Conservation (phyloP, 2,797 vertebrate species). For the Phalloptychus januarius region DNA sequence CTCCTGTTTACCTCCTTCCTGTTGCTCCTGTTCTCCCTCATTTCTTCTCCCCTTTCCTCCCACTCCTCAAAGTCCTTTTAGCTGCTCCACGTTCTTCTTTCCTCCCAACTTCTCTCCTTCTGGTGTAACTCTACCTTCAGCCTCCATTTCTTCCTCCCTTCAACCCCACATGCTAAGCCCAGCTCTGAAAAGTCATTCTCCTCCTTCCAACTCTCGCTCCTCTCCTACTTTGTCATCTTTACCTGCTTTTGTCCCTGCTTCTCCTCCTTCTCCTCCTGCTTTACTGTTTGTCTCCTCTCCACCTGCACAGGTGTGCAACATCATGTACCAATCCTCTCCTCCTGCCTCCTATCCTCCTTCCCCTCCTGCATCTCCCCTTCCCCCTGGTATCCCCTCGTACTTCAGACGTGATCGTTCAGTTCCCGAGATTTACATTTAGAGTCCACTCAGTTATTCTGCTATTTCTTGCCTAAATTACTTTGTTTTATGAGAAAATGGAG, state of each 20-base stretch:
- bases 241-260: neutral
- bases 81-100: conserved; percentile 48
- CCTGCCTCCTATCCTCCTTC: conserved; percentile 18
- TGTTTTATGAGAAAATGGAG: conserved; percentile 13
- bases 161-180: conserved; percentile 16
- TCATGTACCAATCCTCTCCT: neutral
- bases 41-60: conserved; percentile 42
- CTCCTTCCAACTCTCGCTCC: conserved; percentile 7
- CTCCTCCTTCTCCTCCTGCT: conserved; percentile 10
- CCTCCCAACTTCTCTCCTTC: conserved; percentile 7
- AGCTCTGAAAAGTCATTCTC: neutral
- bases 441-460: conserved; percentile 17
- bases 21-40: conserved; percentile 62
- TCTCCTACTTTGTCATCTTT: neutral
- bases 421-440: conserved; percentile 84
- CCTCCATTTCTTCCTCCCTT: conserved; percentile 11
- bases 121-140: neutral
- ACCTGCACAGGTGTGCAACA: neutral
- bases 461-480: conserved; percentile 28
- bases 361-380: conserved; percentile 75
- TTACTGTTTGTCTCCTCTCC: neutral
- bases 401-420: conserved; percentile 76
- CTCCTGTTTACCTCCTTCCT: conserved; percentile 57
- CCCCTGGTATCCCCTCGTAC: conserved; percentile 74
- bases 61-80: conserved; percentile 52